A percentile compares a stretch with the other conserved stretches of the same genome.
Conservation (phyloP, 2,797 vertebrate genomes). For the Phalanger gymnotis region DNA sequence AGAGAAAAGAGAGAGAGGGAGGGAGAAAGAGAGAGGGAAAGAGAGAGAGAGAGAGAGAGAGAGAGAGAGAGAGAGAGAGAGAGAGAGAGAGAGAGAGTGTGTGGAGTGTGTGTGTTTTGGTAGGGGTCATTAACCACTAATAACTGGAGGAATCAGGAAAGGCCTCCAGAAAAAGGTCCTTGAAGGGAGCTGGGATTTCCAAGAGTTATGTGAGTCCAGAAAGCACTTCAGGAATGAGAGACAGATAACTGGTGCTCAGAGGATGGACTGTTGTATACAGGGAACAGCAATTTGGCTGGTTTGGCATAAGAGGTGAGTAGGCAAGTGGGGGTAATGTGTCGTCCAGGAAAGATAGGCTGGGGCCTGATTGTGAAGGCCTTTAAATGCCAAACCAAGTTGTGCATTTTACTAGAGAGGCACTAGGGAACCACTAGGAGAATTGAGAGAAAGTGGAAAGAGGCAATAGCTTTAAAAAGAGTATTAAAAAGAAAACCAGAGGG, state of each 20-base stretch:
- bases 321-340: neutral
- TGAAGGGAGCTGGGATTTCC: neutral
- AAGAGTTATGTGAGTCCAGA: neutral
- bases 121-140: neutral
- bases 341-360: neutral
- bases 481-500: constrained; percentile 27
- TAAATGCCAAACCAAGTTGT: neutral
- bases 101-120: neutral
- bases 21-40: no score
- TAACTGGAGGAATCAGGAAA: neutral
- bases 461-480: constrained; percentile 43
- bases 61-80: neutral
- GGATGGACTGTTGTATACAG: neutral
- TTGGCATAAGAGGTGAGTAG: neutral
- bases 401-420: neutral
- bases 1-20: no score
- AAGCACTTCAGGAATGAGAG: neutral
- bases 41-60: no score
- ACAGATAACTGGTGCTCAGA: neutral
- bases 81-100: neutral
- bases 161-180: neutral
- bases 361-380: neutral
- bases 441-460: constrained; percentile 63
- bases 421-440: constrained; percentile 3
- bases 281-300: no score